A percentile compares a stretch with the other conserved stretches of the same genome.
phyloP scores from a whole-genome alignment of 2,113 vertebrate genomes.

The Numenius arquata region DNA sequence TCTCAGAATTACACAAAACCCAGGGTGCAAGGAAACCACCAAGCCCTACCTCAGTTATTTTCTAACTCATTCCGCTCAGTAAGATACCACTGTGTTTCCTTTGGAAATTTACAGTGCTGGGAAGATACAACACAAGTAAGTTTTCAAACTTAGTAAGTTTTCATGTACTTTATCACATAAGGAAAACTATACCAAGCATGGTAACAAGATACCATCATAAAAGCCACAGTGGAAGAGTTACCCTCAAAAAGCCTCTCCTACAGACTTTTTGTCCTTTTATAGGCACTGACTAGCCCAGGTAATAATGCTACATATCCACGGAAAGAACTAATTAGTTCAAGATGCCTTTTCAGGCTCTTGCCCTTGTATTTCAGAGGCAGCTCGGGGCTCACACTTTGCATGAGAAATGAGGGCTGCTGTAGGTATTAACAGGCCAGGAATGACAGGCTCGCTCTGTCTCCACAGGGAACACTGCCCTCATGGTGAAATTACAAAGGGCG shows the following conservation, averaged over 20 bases:
- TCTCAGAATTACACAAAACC: conserved; percentile 44
- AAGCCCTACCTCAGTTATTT: background rate
- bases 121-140: background rate
- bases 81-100: conserved; percentile 22
- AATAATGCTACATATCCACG: background rate
- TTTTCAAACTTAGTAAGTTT: background rate
- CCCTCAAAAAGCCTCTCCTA: background rate
- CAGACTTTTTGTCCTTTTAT: background rate
- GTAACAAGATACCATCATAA: background rate
- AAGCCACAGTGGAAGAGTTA: background rate
- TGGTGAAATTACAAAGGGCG: conserved; percentile 7
- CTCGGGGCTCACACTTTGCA: conserved; percentile 16
- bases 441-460: background rate
- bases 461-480: background rate
- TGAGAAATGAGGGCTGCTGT: conserved; percentile 1
- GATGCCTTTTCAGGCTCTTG: conserved; percentile 3
- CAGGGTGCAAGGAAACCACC: conserved; percentile 43
- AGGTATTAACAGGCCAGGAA: conserved; percentile 15
- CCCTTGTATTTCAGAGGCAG: background rate
- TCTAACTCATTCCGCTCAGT: conserved; percentile 28
- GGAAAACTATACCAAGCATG: background rate
- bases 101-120: conserved; percentile 31
- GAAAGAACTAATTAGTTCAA: conserved; percentile 24
- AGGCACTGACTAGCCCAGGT: conserved; percentile 24
- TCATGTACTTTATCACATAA: background rate